These are phyloP conservation scores for Pachypeltis micranthus DNA, from an alignment of 1,140 invertebrate genomes.

Conservation along the genomic window DNA sequence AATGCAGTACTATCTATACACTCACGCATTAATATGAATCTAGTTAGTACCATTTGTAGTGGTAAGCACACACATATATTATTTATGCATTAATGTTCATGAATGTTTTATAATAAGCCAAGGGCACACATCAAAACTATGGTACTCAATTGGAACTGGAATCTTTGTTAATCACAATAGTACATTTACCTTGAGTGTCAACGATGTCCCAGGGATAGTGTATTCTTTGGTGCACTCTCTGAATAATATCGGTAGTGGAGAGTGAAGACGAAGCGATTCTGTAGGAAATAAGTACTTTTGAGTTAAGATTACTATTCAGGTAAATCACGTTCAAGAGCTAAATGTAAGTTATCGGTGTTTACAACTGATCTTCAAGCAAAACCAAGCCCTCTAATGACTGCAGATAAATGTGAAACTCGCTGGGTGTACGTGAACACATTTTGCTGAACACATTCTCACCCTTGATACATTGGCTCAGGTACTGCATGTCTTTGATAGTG, in stretches of 20 bases:
- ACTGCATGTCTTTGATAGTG: slow-evolving; percentile 24
- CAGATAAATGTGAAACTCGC: too few relatives aligned
- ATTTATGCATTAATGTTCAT: background rate
- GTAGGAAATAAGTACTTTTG: too few relatives aligned
- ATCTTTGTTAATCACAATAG: background rate
- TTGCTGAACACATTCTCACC: too few relatives aligned
- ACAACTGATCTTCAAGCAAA: too few relatives aligned
- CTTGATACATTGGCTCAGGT: slow-evolving; percentile 38
- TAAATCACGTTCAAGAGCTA: too few relatives aligned
- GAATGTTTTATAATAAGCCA: background rate
- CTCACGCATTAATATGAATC: background rate
- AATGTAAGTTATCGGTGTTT: too few relatives aligned
- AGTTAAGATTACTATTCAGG: too few relatives aligned
- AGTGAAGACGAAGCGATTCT: too few relatives aligned
- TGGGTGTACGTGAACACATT: too few relatives aligned
- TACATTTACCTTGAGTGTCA: slow-evolving; percentile 32
- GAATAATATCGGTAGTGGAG: slow-evolving; percentile 33
- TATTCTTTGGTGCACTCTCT: slow-evolving; percentile 38
- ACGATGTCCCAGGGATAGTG: slow-evolving; percentile 35
- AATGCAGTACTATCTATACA: background rate
- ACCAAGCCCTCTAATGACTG: too few relatives aligned
- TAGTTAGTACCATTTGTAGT: background rate
- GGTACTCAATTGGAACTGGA: background rate
- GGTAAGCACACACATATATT: background rate
- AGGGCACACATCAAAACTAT: background rate